These are phyloP conservation scores for Gorsachius goisagi DNA, from an alignment of 2,113 vertebrate genomes.

Conservation along the genomic window DNA sequence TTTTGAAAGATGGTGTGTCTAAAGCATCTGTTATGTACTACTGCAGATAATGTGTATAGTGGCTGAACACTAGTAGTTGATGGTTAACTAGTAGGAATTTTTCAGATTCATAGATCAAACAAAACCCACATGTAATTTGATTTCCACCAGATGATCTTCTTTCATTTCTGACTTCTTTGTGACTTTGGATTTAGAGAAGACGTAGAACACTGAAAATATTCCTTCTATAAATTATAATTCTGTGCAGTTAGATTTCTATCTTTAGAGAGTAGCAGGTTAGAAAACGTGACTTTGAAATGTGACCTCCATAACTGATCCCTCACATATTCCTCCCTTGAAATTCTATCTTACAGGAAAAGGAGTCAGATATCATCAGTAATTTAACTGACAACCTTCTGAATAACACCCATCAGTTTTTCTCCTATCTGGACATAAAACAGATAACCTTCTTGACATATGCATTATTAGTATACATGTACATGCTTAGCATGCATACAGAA, in stretches of 20 bases:
- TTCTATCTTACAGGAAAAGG: not conserved
- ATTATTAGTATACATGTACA: accelerated
- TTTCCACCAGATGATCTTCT: not conserved
- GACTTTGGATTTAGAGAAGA: not conserved
- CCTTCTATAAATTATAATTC: not conserved
- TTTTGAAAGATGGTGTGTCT: not conserved
- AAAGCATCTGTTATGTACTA: not conserved
- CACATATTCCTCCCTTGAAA: not conserved
- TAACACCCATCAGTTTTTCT: not conserved
- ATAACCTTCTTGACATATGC: not conserved
- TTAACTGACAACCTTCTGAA: not conserved
- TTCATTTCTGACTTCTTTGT: not conserved
- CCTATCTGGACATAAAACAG: not conserved
- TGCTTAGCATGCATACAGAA: not conserved
- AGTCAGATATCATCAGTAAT: not conserved
- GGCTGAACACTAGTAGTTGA: not conserved
- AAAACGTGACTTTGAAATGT: not conserved
- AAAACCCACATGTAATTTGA: not conserved
- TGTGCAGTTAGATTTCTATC: not conserved
- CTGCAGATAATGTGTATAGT: not conserved
- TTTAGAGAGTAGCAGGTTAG: not conserved
- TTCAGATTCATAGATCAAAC: not conserved
- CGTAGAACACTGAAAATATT: not conserved
- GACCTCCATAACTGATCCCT: not conserved
- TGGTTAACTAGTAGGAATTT: not conserved